Evolutionary conservation across 2,797 vertebrate species (phyloP).

Genomic region (Morus bassanus): DNA sequence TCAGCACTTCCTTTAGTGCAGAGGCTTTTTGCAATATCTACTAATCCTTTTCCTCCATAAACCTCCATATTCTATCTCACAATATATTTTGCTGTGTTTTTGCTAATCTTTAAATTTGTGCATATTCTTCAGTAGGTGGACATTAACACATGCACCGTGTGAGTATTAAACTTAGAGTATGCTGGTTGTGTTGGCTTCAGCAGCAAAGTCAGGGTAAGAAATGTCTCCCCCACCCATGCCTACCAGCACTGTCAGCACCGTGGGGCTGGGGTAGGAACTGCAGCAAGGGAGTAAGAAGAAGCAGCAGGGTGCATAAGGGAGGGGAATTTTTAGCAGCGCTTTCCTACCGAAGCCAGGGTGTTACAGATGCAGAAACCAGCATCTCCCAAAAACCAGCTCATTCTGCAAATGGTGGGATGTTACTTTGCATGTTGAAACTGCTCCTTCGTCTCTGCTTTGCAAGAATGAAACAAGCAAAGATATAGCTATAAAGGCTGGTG

Average conservation of each 20-base stretch:
- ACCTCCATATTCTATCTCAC: slow-evolving; percentile 27
- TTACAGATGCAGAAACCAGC: neutral
- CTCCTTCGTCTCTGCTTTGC: neutral
- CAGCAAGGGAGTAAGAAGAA: neutral
- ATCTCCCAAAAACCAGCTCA: neutral
- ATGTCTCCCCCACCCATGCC: fast-evolving
- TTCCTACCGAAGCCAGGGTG: neutral
- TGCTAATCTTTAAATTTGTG: slow-evolving; percentile 42
- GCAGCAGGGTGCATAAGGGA: neutral
- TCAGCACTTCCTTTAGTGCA: slow-evolving; percentile 36
- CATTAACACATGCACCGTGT: neutral
- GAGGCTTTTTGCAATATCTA: slow-evolving; percentile 30
- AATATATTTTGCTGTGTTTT: slow-evolving; percentile 26
- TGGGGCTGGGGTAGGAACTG: neutral
- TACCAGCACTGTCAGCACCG: neutral
- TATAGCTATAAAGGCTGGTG: neutral
- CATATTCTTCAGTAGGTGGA: slow-evolving; percentile 7
- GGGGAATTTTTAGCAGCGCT: neutral
- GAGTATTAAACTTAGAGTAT: neutral
- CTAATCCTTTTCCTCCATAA: slow-evolving; percentile 54
- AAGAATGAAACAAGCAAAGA: neutral
- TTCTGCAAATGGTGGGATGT: neutral
- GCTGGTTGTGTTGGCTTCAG: neutral
- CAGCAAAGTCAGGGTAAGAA: neutral
- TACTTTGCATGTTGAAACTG: neutral